Percentiles rank a stretch among this genome's conserved stretches.
Conservation (phyloP, 2,888 invertebrate species). For the Saturnia pavonia region DNA sequence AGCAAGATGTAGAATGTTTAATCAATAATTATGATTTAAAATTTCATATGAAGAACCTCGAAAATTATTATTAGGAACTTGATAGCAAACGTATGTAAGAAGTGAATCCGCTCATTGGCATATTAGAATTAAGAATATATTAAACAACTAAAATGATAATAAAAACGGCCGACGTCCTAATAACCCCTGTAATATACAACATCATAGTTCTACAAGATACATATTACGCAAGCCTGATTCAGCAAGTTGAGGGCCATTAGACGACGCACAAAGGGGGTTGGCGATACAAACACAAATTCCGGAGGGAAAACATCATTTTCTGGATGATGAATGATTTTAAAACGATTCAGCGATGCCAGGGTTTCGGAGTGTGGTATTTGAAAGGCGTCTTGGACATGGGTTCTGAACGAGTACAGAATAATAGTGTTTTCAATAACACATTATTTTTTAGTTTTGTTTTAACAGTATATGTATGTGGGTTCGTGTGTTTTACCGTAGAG, state of each 20-base stretch:
- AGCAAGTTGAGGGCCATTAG: constrained; percentile 58
- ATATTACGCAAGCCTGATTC: constrained; percentile 38
- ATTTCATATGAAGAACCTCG: not conserved
- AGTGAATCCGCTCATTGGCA: not conserved
- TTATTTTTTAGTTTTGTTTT: not conserved
- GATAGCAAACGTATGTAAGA: not conserved
- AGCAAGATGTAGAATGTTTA: not conserved
- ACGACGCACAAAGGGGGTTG: constrained; percentile 54
- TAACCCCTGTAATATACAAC: constrained; percentile 13
- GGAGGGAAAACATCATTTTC: constrained; percentile 52
- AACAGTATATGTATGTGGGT: not conserved
- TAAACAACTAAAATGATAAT: not conserved
- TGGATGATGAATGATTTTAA: constrained; percentile 73
- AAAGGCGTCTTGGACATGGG: constrained; percentile 4
- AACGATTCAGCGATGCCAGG: constrained; percentile 50
- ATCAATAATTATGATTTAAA: not conserved
- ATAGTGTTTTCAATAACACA: not conserved
- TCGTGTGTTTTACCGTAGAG: not conserved
- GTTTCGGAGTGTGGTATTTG: constrained; percentile 6
- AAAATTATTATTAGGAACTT: not conserved
- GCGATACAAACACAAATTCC: constrained; percentile 62
- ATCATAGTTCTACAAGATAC: constrained; percentile 25
- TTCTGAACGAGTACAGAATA: not conserved
- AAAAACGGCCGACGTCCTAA: not conserved
- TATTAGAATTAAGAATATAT: not conserved